Evolutionary conservation across 2,113 vertebrate species (phyloP).

Genomic region (Rhynchomys soricoides): DNA sequence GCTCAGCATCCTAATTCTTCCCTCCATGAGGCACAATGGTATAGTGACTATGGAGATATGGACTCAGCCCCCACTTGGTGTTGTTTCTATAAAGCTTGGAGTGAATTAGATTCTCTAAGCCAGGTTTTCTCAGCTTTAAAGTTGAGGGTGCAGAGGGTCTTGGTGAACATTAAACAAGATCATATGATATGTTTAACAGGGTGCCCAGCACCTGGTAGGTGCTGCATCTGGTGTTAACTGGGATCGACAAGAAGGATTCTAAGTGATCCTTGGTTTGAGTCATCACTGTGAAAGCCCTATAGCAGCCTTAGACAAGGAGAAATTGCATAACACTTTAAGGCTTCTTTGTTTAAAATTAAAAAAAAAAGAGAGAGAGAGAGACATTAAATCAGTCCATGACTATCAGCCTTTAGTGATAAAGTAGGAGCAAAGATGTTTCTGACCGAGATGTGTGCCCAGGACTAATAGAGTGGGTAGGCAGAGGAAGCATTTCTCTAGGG

Average conservation of each 20-base stretch:
- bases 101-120: not conserved
- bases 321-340: not conserved
- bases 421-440: not conserved
- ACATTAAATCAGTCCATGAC: slow-evolving; percentile 1
- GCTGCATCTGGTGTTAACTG: not conserved
- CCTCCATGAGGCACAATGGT: not conserved
- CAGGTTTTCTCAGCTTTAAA: not conserved
- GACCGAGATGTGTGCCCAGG: not conserved
- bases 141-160: not conserved
- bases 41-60: not conserved
- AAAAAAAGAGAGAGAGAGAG: too few relatives aligned
- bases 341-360: not conserved
- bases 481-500: not conserved
- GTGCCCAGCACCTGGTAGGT: not conserved
- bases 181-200: not conserved
- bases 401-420: not conserved
- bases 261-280: not conserved
- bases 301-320: not conserved
- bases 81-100: not conserved
- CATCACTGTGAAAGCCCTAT: not conserved
- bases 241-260: not conserved
- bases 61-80: not conserved
- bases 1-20: not conserved
- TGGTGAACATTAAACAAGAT: not conserved
- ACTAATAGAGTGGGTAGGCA: not conserved